Base-by-base conservation (phyloP, 2,888 invertebrate species). In the Rotaria sp. region DNA sequence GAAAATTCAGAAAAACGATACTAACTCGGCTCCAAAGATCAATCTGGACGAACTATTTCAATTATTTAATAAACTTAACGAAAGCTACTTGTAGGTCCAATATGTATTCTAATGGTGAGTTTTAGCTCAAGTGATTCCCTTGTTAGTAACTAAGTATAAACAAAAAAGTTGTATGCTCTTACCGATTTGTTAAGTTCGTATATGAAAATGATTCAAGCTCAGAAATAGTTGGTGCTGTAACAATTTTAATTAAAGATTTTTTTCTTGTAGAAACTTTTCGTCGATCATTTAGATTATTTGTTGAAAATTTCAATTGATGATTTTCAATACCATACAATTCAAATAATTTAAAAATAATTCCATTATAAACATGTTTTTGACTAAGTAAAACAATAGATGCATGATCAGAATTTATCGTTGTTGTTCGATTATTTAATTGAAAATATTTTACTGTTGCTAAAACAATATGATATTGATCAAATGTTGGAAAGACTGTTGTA, bases 241-340 rank as follows among this genome's bases (percentile, higher is more conserved):
- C 35, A 35, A 35, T 10, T 67, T 67, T 35, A 38, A 67, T 35
- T 67, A 67, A 35, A 35, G 35, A n/a, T 67, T 67, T 67, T 21
- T n/a, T 67, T 35, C 30, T 18, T 30, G 30, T 4, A 4, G 67
- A 15, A 18, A 30, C 2, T 67, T 67, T 35, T 18, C 30, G 13
- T 67, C 67, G 67, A 88, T 50, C 89, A 89, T 88, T 96, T 96
- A 85, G 94, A 94, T 90, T 95, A 95, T 92, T 99, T 98, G 92
- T 18, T 57, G 41, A 8, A 5, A 30, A 55, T 52, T 84, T 85
- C 26, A 55, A 85, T 18, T 38, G 38, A 30, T 74, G 52, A 52
- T 99, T 99, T 92, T 99, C 99, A 89, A 99, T 97, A 35, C 99
- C 99, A 91, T 99, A 99, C 89, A 99, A 97, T 92, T 99, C 99